Base-by-base conservation (phyloP, 2,888 invertebrate species). In the Oscheius sp. region DNA sequence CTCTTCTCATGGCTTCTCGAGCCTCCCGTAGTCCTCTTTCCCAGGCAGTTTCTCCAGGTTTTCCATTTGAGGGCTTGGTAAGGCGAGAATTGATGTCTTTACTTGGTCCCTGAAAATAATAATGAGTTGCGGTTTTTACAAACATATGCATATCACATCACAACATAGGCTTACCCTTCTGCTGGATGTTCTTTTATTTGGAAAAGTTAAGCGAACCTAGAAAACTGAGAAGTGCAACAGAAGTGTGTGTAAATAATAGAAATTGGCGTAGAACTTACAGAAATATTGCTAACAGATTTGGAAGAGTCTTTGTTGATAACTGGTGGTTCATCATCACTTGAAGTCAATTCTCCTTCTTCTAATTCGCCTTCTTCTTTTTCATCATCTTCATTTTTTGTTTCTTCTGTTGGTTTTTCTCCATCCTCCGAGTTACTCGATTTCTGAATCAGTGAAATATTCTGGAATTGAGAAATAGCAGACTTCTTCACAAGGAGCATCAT, bases 351-450 rank as follows among this genome's bases (percentile, higher is more conserved):
- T n/a, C 72, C 72, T 35, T 72, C 72, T 23, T 72, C 72, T n/a
- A 72, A 41, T 25, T 72, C 72, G 13, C 72, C 63, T 25, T 72
- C 72, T 45, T 70, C 69, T 21, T 69, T 70, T 58, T 63, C 64
- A n/a, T 41, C 59, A 23, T 70, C 70, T 5, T 59, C 70, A 13
- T 70, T 45, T 12, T 61, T 43, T 2, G 25, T 41, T 21, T 6
- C 61, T 43, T 3, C 58, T 35, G 9, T 21, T 21, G 41, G 45
- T 21, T 43, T 25, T 3, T 63, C 46, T 7, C 49, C 16, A 16
- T 49, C 13, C n/a, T 49, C 49, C 49, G 49, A 18, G 41, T 41
- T 21, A n/a, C 35, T 23, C 18, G 25, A 61, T 35, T 45, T 63
- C 27, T 45, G 16, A 45, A 63, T 23, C 21, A 41, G 2, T 21